Conservation (phyloP, 2,113 vertebrate genomes). For the Oryzias woworae region DNA sequence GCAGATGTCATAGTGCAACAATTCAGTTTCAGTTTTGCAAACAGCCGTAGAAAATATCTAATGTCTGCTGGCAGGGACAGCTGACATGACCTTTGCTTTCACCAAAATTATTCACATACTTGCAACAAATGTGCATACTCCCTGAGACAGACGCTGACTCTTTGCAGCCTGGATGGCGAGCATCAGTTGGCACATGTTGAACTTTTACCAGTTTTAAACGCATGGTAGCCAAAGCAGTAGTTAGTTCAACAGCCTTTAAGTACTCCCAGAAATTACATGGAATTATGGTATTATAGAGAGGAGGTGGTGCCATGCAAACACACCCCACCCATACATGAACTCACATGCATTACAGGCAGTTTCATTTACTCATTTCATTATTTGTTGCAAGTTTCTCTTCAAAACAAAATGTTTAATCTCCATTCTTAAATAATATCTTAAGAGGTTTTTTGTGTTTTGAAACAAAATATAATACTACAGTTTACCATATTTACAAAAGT, state of each 20-base stretch:
- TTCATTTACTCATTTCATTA: too few species aligned
- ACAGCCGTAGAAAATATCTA: slow-evolving; percentile 25
- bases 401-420: too few species aligned
- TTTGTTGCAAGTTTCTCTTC: too few species aligned
- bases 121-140: slow-evolving; percentile 43
- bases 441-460: too few species aligned
- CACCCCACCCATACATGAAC: slow-evolving; percentile 10
- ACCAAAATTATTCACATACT: slow-evolving; percentile 28
- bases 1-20: background rate
- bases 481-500: too few species aligned
- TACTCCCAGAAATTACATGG: slow-evolving; percentile 64
- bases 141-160: slow-evolving; percentile 15
- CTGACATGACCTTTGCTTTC: slow-evolving; percentile 25
- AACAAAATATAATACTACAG: too few species aligned
- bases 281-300: slow-evolving; percentile 63
- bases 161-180: slow-evolving; percentile 25
- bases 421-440: too few species aligned
- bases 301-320: slow-evolving; percentile 46
- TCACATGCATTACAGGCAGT: background rate
- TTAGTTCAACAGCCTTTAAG: slow-evolving; percentile 65
- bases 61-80: slow-evolving; percentile 37
- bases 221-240: slow-evolving; percentile 55
- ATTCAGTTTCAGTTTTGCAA: background rate
- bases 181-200: slow-evolving; percentile 37
- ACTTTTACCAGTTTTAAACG: slow-evolving; percentile 33